Conservation (phyloP, 2,797 vertebrate species). For the Paedocypris micromegethes region DNA sequence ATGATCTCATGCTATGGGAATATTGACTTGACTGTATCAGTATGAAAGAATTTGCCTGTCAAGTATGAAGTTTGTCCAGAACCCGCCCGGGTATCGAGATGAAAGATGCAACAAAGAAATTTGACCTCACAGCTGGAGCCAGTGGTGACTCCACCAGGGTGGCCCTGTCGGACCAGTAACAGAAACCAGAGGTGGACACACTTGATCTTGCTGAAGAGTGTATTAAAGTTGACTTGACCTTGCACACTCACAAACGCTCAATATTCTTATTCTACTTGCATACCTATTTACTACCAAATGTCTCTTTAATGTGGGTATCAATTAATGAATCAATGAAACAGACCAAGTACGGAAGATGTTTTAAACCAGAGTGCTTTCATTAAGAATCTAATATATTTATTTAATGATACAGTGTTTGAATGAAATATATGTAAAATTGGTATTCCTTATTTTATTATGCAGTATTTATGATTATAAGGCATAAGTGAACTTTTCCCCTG, state of each 20-base stretch:
- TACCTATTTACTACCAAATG: background rate
- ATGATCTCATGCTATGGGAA: conserved; percentile 15
- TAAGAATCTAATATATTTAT: too few species aligned
- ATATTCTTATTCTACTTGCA: background rate
- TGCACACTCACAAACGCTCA: background rate
- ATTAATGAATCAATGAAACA: too few species aligned
- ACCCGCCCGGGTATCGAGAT: conserved; percentile 2
- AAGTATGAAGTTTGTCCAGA: conserved; percentile 22
- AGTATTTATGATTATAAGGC: too few species aligned
- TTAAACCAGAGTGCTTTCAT: too few species aligned
- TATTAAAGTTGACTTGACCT: conserved; percentile 27
- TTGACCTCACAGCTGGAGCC: conserved; percentile 1
- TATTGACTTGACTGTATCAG: background rate
- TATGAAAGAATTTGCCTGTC: background rate
- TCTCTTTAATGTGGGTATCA: too few species aligned
- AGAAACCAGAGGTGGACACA: background rate
- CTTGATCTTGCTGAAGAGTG: background rate
- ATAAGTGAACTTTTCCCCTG: too few species aligned
- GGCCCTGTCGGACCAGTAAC: conserved; percentile 9
- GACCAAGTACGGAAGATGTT: too few species aligned
- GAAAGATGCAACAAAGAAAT: conserved; percentile 7
- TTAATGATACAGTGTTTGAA: too few species aligned
- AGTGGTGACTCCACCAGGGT: conserved; percentile 19
- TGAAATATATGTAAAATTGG: too few species aligned
- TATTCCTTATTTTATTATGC: too few species aligned